Percentiles rank a stretch among this genome's conserved stretches.
Evolutionary conservation across 2,888 invertebrate species (phyloP).

Genomic region (Corbicula japonica): DNA sequence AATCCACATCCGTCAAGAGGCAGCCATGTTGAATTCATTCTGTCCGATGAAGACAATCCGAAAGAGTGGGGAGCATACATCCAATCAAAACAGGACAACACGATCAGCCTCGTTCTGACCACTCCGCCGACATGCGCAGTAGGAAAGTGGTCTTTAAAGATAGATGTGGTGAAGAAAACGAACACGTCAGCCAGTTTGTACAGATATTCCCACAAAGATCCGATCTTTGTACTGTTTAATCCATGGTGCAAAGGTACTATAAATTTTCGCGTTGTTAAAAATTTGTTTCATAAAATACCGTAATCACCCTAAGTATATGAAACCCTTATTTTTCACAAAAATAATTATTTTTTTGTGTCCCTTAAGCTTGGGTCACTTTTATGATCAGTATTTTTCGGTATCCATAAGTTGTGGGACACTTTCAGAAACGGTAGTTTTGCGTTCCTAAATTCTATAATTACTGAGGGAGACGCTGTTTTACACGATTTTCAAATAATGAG

Average conservation of each 20-base stretch:
- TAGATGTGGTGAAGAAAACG: slow-evolving; percentile 73
- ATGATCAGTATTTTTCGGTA: no score
- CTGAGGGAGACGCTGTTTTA: no score
- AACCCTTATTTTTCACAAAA: no score
- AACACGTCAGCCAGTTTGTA: slow-evolving; percentile 49
- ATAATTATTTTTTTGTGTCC: no score
- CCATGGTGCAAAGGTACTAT: slow-evolving; percentile 96
- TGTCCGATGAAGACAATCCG: slow-evolving; percentile 74
- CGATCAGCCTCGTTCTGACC: slow-evolving; percentile 67
- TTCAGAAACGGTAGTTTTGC: no score
- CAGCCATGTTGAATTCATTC: slow-evolving; percentile 73
- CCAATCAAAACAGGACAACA: slow-evolving; percentile 41
- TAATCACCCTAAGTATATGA: no score
- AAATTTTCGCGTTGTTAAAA: no score
- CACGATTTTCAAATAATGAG: no score
- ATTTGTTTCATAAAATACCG: no score
- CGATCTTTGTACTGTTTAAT: slow-evolving; percentile 94
- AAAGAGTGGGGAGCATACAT: slow-evolving; percentile 78
- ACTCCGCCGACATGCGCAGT: slow-evolving; percentile 76
- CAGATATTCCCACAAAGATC: slow-evolving; percentile 86
- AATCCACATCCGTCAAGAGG: slow-evolving; percentile 74
- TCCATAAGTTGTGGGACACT: no score
- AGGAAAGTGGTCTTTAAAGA: slow-evolving; percentile 77
- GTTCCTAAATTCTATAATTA: no score
- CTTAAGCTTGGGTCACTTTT: no score